These are phyloP conservation scores for Xenopus tropicalis DNA, from an alignment of 2,113 vertebrate species.

Conservation along the genomic window UCB_Xtro_10.0 CM004446.2:69429501-69430000, in stretches of 20 bases:
- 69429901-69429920: conserved; percentile 14
- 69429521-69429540: no score
- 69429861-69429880: neutral
- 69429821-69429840: conserved; percentile 56
- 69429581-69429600: no score
- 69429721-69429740: conserved; percentile 58
- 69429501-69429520: no score
- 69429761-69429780: neutral
- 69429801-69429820: neutral
- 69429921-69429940: conserved; percentile 8
- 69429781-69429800: conserved; percentile 20
- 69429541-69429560: no score
- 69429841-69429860: conserved; percentile 65
- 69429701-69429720: conserved; percentile 63
- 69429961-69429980: neutral
- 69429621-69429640: no score
- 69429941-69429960: conserved; percentile 9
- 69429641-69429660: no score
- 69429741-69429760: conserved; percentile 32
- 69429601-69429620: no score
- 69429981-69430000: conserved; percentile 18
- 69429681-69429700: neutral
- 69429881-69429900: neutral
- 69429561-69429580: no score
- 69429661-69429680: neutral